These are phyloP conservation scores for Listrodromus nycthemerus DNA, from an alignment of 2,888 invertebrate species.

Conservation along the genomic window DNA sequence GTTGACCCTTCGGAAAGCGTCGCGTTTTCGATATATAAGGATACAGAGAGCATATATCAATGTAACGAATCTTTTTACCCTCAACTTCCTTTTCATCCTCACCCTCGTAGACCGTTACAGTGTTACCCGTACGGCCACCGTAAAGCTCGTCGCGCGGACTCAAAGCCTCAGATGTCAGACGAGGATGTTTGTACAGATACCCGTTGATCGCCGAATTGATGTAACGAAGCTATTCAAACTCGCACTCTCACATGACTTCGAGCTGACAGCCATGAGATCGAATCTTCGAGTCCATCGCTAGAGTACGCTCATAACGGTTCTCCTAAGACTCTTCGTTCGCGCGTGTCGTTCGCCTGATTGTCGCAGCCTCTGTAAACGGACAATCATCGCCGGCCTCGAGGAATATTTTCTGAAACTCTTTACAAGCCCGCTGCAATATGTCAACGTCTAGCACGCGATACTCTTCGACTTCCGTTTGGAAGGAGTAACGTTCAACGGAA, in stretches of 20 bases:
- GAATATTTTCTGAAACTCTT: conserved; percentile 72
- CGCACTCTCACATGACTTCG: too few species aligned
- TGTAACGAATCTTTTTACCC: conserved; percentile 57
- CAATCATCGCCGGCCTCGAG: too few species aligned
- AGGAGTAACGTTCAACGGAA: conserved; percentile 68
- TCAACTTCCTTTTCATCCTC: too few species aligned
- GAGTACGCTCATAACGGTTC: too few species aligned
- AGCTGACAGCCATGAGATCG: too few species aligned
- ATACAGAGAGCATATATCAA: conserved; percentile 67
- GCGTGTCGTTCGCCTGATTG: too few species aligned
- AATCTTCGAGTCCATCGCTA: too few species aligned
- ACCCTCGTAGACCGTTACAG: conserved; percentile 62
- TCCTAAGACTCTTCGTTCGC: too few species aligned
- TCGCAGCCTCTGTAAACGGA: conserved; percentile 72
- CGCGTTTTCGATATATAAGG: too few species aligned
- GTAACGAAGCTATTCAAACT: too few species aligned
- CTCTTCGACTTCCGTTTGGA: conserved; percentile 72
- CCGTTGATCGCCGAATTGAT: not conserved
- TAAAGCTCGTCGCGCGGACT: conserved; percentile 66
- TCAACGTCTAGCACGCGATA: conserved; percentile 70
- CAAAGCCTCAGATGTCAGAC: not conserved
- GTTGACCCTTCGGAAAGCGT: conserved; percentile 74
- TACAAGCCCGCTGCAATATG: conserved; percentile 73
- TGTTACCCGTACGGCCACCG: too few species aligned
- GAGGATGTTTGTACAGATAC: not conserved